Evolutionary conservation across 2,113 vertebrate genomes (phyloP).

Genomic region (Chionodraco myersi): DNA sequence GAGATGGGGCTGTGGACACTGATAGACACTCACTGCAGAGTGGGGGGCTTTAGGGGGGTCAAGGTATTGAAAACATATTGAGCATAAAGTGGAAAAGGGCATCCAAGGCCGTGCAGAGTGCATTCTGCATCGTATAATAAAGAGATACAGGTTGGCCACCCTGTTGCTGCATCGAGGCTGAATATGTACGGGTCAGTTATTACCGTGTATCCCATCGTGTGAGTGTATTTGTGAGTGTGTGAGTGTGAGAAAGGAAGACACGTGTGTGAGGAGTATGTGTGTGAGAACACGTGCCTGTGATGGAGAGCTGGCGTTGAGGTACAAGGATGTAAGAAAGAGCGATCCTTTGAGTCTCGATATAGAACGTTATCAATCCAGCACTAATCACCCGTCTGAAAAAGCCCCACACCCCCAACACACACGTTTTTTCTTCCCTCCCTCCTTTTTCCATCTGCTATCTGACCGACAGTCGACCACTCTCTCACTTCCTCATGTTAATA

Average conservation of each 20-base stretch:
- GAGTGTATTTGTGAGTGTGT: neutral
- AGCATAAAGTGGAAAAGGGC: conserved; percentile 53
- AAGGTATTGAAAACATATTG: conserved; percentile 63
- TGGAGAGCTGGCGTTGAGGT: conserved; percentile 51
- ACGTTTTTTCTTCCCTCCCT: conserved; percentile 6
- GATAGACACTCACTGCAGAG: conserved; percentile 59
- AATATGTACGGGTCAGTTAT: conserved; percentile 41
- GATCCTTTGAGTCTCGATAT: conserved; percentile 69
- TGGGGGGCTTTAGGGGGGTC: conserved; percentile 24
- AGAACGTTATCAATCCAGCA: conserved; percentile 78
- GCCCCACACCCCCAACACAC: neutral
- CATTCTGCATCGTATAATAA: conserved; percentile 22
- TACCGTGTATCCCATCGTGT: conserved; percentile 9
- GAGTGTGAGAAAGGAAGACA: conserved; percentile 4
- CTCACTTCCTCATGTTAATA: conserved; percentile 20
- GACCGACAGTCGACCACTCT: conserved; percentile 36
- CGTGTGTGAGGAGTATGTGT: conserved; percentile 38
- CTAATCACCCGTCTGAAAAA: conserved; percentile 67
- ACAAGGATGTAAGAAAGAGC: conserved; percentile 52
- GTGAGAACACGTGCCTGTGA: conserved; percentile 49
- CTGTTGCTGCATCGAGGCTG: conserved; percentile 65
- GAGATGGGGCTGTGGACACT: conserved; percentile 50
- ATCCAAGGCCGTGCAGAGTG: conserved; percentile 27
- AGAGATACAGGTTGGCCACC: conserved; percentile 65
- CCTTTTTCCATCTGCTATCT: conserved; percentile 29